A percentile compares a stretch with the other conserved stretches of the same genome.
phyloP scores from a whole-genome alignment of 1,140 invertebrate genomes.

The Heliothis virescens region DNA sequence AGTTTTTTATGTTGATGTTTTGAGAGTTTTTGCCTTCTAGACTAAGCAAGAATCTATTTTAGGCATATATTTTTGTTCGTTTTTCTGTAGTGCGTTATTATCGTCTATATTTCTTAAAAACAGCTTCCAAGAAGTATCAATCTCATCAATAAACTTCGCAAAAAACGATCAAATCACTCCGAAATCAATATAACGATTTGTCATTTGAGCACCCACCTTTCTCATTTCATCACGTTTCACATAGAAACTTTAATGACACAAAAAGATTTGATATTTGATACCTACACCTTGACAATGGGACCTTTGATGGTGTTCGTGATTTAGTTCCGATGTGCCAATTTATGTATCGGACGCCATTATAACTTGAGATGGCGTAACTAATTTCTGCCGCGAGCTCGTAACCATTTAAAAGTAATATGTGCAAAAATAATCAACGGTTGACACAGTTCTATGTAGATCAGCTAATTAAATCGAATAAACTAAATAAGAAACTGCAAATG shows the following conservation, averaged over 20 bases:
- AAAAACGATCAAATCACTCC: background rate
- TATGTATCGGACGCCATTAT: slow-evolving; percentile 3
- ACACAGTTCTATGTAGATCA: too few relatives aligned
- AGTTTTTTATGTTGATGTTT: background rate
- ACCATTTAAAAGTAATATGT: too few relatives aligned
- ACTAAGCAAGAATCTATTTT: background rate
- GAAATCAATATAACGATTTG: background rate
- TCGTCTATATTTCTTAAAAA: background rate
- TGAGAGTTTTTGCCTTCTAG: too few relatives aligned
- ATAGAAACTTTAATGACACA: background rate
- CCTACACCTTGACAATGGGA: slow-evolving; percentile 24
- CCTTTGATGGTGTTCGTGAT: slow-evolving; percentile 23
- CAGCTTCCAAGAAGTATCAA: background rate
- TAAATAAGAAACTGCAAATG: background rate
- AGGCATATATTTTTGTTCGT: background rate
- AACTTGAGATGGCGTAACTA: background rate
- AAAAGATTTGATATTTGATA: slow-evolving; percentile 12
- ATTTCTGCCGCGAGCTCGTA: background rate
- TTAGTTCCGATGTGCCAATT: slow-evolving; percentile 21
- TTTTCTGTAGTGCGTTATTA: background rate
- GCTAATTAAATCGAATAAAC: background rate
- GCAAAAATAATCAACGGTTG: too few relatives aligned
- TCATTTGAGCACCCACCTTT: background rate
- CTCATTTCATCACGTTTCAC: background rate
- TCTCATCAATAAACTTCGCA: background rate